Evolutionary conservation across 1,140 invertebrate genomes (phyloP).

Genomic region (Cephus cinctus): DNA sequence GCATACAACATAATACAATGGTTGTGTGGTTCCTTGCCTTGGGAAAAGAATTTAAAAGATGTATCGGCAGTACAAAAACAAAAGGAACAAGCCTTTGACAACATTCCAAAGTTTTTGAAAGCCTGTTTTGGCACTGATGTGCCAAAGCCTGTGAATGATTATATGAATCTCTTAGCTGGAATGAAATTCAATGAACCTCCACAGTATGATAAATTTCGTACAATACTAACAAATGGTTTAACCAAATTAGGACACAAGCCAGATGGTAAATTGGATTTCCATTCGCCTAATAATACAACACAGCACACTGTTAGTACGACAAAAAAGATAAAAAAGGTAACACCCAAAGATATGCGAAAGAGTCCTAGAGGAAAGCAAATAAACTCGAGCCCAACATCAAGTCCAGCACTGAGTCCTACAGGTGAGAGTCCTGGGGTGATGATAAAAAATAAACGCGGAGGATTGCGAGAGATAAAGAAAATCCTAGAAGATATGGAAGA

Average conservation of each 20-base stretch:
- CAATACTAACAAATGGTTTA: slow-evolving; percentile 40
- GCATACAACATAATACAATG: slow-evolving; percentile 92
- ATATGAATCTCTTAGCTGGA: slow-evolving; percentile 30
- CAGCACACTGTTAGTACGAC: too few relatives aligned
- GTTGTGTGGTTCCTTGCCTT: slow-evolving; percentile 80
- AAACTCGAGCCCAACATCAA: too few relatives aligned
- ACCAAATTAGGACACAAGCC: slow-evolving; percentile 36
- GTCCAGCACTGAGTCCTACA: too few relatives aligned
- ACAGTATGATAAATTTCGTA: slow-evolving; percentile 44
- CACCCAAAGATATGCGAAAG: too few relatives aligned
- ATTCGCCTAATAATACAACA: too few relatives aligned
- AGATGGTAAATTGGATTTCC: slow-evolving; percentile 45
- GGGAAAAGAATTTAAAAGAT: slow-evolving; percentile 70
- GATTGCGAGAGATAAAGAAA: slow-evolving; percentile 7
- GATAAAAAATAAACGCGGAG: background rate
- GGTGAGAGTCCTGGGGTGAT: background rate
- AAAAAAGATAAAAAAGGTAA: too few relatives aligned
- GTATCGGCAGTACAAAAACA: slow-evolving; percentile 67
- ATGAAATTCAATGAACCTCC: slow-evolving; percentile 44
- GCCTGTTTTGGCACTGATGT: slow-evolving; percentile 59
- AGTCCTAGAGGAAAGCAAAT: too few relatives aligned
- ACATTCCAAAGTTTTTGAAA: slow-evolving; percentile 62
- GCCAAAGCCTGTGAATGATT: slow-evolving; percentile 48
- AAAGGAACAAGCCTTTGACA: slow-evolving; percentile 71
- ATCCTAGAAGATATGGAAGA: slow-evolving; percentile 6